These are phyloP conservation scores for Hippocampus barbouri DNA, from an alignment of 2,113 vertebrate species.

Conservation along the genomic window DNA sequence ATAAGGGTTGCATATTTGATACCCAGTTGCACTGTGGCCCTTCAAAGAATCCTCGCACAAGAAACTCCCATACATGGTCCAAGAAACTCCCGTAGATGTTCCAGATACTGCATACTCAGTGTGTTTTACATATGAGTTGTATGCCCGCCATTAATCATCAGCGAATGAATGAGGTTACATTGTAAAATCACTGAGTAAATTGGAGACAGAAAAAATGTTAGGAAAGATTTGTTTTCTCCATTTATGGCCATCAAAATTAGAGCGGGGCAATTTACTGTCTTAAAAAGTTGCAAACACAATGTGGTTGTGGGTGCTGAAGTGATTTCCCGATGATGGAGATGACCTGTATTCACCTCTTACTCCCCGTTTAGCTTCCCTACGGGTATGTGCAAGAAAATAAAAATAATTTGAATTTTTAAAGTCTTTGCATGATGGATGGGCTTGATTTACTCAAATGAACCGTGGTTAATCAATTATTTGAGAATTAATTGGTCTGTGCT, in stretches of 20 bases:
- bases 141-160: background rate
- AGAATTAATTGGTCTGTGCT: background rate
- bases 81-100: background rate
- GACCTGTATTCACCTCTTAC: background rate
- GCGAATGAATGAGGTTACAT: background rate
- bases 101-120: background rate
- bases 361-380: background rate
- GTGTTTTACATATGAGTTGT: background rate
- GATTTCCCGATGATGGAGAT: background rate
- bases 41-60: too few relatives aligned
- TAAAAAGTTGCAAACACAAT: background rate
- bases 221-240: background rate
- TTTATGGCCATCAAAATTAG: background rate
- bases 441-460: background rate
- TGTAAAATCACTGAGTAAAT: background rate
- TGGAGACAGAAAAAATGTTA: background rate
- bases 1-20: too few relatives aligned
- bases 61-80: too few relatives aligned
- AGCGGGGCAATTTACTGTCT: background rate
- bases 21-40: too few relatives aligned
- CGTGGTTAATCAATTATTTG: background rate
- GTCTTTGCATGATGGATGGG: background rate
- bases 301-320: background rate
- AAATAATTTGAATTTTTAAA: background rate
- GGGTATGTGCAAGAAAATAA: background rate